Evolutionary conservation across 2,797 vertebrate genomes (phyloP).

Genomic region (Oreochromis grahami): DNA sequence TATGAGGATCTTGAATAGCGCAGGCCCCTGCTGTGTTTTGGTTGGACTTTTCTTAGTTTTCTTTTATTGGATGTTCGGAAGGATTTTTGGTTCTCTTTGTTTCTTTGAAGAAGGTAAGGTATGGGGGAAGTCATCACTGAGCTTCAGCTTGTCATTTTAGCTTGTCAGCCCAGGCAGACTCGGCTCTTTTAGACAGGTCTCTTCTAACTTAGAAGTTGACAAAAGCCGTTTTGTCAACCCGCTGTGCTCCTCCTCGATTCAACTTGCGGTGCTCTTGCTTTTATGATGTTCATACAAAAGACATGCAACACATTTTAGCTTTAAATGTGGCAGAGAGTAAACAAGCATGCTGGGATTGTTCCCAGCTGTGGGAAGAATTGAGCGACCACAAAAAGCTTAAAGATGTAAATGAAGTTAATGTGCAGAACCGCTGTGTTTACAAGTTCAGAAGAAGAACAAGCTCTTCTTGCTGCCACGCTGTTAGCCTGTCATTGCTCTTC

Average conservation of each 20-base stretch:
- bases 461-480: background rate
- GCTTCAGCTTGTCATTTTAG: background rate
- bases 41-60: background rate
- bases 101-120: background rate
- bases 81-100: background rate
- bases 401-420: conserved; percentile 25
- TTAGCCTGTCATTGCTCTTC: background rate
- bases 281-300: background rate
- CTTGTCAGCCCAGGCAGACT: background rate
- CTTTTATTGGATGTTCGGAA: background rate
- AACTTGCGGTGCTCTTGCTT: background rate
- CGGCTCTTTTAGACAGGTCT: background rate
- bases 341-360: background rate
- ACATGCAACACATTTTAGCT: background rate
- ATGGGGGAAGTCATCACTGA: background rate
- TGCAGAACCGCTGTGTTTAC: conserved; percentile 12
- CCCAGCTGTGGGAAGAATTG: background rate
- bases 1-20: background rate
- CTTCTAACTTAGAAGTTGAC: background rate
- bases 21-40: background rate
- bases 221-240: background rate
- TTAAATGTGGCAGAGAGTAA: background rate
- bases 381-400: background rate
- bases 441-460: background rate
- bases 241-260: background rate